Evolutionary conservation across 2,797 vertebrate species (phyloP), one percentile per base, ranked within the genome.

Genomic region (Tapirus indicus): DNA sequence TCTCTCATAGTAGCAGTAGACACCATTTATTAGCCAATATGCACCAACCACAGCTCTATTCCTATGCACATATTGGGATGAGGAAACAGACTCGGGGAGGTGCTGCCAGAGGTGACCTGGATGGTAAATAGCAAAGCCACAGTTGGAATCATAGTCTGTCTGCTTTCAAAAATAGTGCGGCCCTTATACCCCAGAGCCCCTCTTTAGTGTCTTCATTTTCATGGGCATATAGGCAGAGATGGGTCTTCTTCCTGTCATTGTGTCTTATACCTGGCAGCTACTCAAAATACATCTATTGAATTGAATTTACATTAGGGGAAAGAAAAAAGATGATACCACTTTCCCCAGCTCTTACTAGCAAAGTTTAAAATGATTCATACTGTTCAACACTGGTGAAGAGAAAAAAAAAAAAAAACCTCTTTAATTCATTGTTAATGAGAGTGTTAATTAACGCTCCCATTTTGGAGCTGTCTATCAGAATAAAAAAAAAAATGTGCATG

Each of bases 361-460:
- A 88, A 41, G 32, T 83, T 91, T 88, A 91, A 96, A 94, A 95
- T 95, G 71, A 87, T 17, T 60, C 35, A 58, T 66, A 56, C 38
- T 77, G 32, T 74, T 97, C 78, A 52, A 10, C 68, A 84, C 7
- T 60, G 69, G 47, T 79, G 21, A 77, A 84, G 56, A 41, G 21
- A 77, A 84, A 49, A 41, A 88, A 91, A 79, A 94, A 49, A 88
- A 88, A 62, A 82, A 1, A 38, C 38, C 4, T n/a, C 41, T 90
- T 94, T 56, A 93, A 80, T 91, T 92, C 72, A 47, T 85, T 68
- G 62, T 60, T 79, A 71, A 58, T 44, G 27, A 60, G 68, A 82
- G 29, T 84, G 64, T 52, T 94, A 75, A 88, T 82, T 91, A 87
- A 92, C 17, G 88, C 35, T 49, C 25, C 29, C 11, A 79, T 20